A percentile compares a stretch with the other conserved stretches of the same genome.
These are phyloP conservation scores for Axea sp. DNA, from an alignment of 2,888 invertebrate species.

Conservation along the genomic window DNA sequence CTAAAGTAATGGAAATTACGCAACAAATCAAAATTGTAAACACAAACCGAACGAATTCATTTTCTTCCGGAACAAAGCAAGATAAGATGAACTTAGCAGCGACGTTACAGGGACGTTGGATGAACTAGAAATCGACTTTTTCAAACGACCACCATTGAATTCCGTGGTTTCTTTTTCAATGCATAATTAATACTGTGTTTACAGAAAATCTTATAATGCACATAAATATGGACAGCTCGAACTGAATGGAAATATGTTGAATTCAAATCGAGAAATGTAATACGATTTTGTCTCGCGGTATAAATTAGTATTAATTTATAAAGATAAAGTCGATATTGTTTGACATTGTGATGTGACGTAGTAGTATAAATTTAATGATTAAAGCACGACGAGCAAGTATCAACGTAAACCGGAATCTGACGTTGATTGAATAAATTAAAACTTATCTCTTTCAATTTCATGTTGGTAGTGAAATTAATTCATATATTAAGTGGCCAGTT, in stretches of 20 bases:
- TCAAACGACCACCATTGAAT: too few species aligned
- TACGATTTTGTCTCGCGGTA: too few species aligned
- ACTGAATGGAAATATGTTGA: too few species aligned
- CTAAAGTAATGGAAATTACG: slow-evolving; percentile 41
- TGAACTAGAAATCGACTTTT: not conserved
- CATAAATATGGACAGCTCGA: too few species aligned
- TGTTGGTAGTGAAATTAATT: slow-evolving; percentile 3
- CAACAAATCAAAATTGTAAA: slow-evolving; percentile 32
- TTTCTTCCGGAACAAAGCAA: too few species aligned
- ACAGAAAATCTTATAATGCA: too few species aligned
- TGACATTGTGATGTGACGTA: too few species aligned
- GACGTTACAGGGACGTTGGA: not conserved
- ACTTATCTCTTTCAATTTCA: slow-evolving; percentile 2
- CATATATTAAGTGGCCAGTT: slow-evolving; percentile 3
- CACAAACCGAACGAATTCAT: not conserved
- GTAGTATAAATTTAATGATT: not conserved
- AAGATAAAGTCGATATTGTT: too few species aligned
- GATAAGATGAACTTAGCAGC: not conserved
- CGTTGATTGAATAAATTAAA: slow-evolving; percentile 18
- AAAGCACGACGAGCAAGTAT: slow-evolving; percentile 1
- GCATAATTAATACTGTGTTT: too few species aligned
- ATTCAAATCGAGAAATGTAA: too few species aligned
- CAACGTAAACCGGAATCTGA: slow-evolving; percentile 7
- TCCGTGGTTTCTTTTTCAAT: too few species aligned
- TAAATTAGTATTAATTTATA: too few species aligned